Percentiles rank a stretch among this genome's conserved stretches.
Evolutionary conservation across 2,113 vertebrate genomes (phyloP).

Genomic region (Toxostoma redivivum): DNA sequence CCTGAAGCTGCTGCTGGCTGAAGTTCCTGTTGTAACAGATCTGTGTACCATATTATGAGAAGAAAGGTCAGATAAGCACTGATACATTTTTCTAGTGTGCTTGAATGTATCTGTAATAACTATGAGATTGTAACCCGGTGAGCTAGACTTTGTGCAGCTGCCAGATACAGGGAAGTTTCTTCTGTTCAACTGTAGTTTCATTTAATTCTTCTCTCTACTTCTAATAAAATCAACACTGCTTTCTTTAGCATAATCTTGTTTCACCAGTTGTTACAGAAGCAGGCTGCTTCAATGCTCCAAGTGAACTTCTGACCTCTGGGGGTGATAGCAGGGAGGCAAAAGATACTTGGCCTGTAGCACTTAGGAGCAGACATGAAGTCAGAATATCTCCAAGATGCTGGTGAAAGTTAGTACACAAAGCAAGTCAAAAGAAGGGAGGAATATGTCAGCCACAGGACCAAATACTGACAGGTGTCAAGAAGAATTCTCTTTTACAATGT

Average conservation of each 20-base stretch:
- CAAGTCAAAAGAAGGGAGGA: background rate
- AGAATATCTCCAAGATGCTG: background rate
- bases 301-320: background rate
- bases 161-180: background rate
- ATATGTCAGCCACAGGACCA: background rate
- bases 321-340: background rate
- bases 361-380: background rate
- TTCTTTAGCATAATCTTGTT: background rate
- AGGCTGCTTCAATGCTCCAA: background rate
- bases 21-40: background rate
- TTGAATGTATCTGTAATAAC: background rate
- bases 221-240: background rate
- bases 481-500: background rate
- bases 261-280: background rate
- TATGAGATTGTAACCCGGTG: background rate
- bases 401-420: background rate
- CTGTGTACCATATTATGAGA: background rate
- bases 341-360: background rate
- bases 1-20: background rate
- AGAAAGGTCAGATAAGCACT: conserved; percentile 38
- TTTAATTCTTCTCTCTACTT: background rate
- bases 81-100: background rate
- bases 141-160: background rate
- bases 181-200: background rate
- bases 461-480: background rate